Evolutionary conservation across 2,797 vertebrate genomes (phyloP), one percentile per base, ranked within the genome.

Genomic region (Hydrocynus forskahlii): DNA sequence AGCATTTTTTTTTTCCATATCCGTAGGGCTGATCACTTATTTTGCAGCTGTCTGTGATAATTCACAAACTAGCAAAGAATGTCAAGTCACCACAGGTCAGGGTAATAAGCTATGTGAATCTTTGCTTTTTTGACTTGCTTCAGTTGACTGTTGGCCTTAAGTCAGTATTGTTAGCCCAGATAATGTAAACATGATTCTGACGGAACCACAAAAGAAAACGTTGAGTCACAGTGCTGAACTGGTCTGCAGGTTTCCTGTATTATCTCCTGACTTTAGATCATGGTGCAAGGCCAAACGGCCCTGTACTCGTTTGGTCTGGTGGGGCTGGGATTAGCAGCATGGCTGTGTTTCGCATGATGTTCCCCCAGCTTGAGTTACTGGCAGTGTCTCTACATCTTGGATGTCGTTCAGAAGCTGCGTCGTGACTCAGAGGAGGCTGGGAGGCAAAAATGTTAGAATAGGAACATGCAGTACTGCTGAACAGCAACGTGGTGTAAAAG

Each of bases 371-470:
- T 70, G 81, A 66, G 69, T 83, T 82, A 75, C 69, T 86, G 81
- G 72, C 82, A 84, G 55, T 2, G 60, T 29, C 40, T n/a, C 70
- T 77, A 67, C 50, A 23, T 52, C 62, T 77, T 84, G 80, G 71
- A 76, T 76, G 68, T 38, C 23, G 52, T 75, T 82, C 71, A 82
- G 81, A 68, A 59, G 1, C 19, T 78, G 66, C 69, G 79, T 88
- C 52, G 72, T 89, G 86, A 82, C 85, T 83, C 73, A 69, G 25
- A 16, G 54, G 75, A 80, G 73, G 73, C 76, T 23, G 50, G 64
- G 57, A 80, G 40, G 54, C 68, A 50, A 85, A 73, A n/a, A 35
- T 79, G 54, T 70, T 50, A 17, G 23, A 81, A 83, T 77, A 71
- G 50, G 63, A 75, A 73, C 40, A 12, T 74, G 57, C 64, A 76